phyloP scores from a whole-genome alignment of 2,113 vertebrate genomes.

The Seriola dumerili region DNA sequence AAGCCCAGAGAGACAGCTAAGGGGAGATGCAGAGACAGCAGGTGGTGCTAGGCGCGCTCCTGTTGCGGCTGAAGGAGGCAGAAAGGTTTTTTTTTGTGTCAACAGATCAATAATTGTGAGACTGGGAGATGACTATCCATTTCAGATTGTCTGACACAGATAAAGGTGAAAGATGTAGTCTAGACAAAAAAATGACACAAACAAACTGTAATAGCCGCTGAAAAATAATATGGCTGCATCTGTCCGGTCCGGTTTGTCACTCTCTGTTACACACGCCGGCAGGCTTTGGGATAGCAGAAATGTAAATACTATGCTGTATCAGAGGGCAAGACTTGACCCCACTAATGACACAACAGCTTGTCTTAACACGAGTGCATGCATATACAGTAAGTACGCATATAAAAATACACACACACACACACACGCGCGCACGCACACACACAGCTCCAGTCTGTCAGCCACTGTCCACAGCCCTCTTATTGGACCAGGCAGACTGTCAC shows the following conservation, averaged over 20 bases:
- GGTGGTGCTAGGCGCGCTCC: constrained; percentile 50
- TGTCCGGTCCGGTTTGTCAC: background rate
- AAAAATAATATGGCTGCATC: constrained; percentile 33
- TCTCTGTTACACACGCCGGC: background rate
- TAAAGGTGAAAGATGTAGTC: constrained; percentile 36
- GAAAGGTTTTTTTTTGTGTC: constrained; percentile 42
- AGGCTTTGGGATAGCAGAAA: background rate
- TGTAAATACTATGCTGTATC: constrained; percentile 19
- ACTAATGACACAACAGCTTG: constrained; percentile 47
- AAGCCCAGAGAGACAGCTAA: constrained; percentile 50
- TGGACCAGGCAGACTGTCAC: constrained; percentile 61
- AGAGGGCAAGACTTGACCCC: constrained; percentile 26
- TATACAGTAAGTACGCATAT: background rate
- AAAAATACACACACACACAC: background rate
- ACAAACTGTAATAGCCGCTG: constrained; percentile 27
- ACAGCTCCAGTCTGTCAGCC: constrained; percentile 36
- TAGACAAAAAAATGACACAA: background rate
- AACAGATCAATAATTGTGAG: constrained; percentile 69
- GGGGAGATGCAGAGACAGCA: constrained; percentile 43
- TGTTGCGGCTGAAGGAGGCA: constrained; percentile 39
- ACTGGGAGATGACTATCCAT: constrained; percentile 46
- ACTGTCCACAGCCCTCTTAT: constrained; percentile 45
- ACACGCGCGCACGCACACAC: background rate
- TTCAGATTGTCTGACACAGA: constrained; percentile 49
- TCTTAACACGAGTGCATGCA: background rate